Evolutionary conservation across 2,888 invertebrate species (phyloP), one percentile per base, ranked within the genome.

Genomic region (Azorinus chamasolen): DNA sequence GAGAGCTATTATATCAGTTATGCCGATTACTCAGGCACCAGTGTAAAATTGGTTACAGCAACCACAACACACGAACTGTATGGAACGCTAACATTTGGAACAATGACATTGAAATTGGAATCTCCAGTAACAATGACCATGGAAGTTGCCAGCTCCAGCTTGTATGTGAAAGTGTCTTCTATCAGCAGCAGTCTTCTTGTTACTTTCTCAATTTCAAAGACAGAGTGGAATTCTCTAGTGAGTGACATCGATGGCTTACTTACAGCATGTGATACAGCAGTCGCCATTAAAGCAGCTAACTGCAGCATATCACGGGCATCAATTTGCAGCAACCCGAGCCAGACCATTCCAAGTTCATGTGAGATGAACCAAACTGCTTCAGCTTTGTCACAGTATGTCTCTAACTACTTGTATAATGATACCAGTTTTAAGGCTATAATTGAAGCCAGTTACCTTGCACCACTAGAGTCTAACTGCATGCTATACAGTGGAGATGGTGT

Each of bases 391-490:
- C n/a, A 37, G 27, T 85, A 65, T 43, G 24, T 83, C 2, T 39
- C 53, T 20, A 48, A 55, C 4, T 45, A 62, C 16, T 20, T 53
- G 14, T 74, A 75, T n/a, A 62, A 43, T 14, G 53, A 81, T 20
- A 55, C 66, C n/a, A 50, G 51, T 5, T 76, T 85, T 45, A 68
- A 66, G 12, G 58, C 71, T 32, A 50, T 54, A 51, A 57, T 79
- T 25, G 75, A 71, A 53, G 57, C 66, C 22, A 57, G 24, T 8
- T 70, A 82, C n/a, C n/a, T 74, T 16, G 61, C 74, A 18, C 54
- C 78, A 1, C 72, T 74, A 45, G 70, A 63, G 43, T 77, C 79
- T 3, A 80, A 83, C 22, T 87, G 87, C 45, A 55, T 86, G 6
- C 79, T 79, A 25, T 80, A 53, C 32, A 32, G 25, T 20, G 77